Evolutionary conservation across 2,797 vertebrate genomes (phyloP).

Genomic region (Danio albolineatus): DNA sequence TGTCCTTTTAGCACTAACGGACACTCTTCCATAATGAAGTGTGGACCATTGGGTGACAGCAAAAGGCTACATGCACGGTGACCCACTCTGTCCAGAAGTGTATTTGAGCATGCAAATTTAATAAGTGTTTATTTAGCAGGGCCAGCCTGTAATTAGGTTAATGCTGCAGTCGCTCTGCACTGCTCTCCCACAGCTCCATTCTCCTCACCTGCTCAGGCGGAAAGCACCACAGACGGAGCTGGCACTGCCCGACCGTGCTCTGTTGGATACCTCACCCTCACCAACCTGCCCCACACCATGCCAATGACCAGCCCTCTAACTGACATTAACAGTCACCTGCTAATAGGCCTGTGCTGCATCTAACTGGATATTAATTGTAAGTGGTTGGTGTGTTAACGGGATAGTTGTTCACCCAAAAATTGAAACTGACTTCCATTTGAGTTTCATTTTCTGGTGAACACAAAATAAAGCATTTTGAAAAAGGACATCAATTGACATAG

Average conservation of each 20-base stretch:
- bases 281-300: slow-evolving; percentile 14
- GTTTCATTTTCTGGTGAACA: no score
- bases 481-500: no score
- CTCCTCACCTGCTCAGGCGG: slow-evolving; percentile 64
- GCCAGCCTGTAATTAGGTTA: slow-evolving; percentile 67
- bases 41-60: slow-evolving; percentile 8
- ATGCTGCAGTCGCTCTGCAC: slow-evolving; percentile 58
- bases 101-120: slow-evolving; percentile 69
- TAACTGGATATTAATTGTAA: background rate
- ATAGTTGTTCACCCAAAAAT: no score
- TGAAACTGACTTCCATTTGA: no score
- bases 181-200: slow-evolving; percentile 61
- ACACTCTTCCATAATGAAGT: slow-evolving; percentile 14
- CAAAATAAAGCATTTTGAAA: no score
- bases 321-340: slow-evolving; percentile 47
- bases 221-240: slow-evolving; percentile 58
- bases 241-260: slow-evolving; percentile 44
- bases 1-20: slow-evolving; percentile 19
- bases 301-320: slow-evolving; percentile 40
- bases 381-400: background rate
- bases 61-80: slow-evolving; percentile 34
- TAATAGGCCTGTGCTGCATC: background rate
- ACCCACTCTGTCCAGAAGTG: slow-evolving; percentile 54
- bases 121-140: slow-evolving; percentile 65
- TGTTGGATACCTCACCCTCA: slow-evolving; percentile 47